A percentile compares a stretch with the other conserved stretches of the same genome.
These are phyloP conservation scores for Hemicentrotus pulcherrimus DNA, from an alignment of 35 echinoderm and acorn worm species.

Conservation along the genomic window DNA sequence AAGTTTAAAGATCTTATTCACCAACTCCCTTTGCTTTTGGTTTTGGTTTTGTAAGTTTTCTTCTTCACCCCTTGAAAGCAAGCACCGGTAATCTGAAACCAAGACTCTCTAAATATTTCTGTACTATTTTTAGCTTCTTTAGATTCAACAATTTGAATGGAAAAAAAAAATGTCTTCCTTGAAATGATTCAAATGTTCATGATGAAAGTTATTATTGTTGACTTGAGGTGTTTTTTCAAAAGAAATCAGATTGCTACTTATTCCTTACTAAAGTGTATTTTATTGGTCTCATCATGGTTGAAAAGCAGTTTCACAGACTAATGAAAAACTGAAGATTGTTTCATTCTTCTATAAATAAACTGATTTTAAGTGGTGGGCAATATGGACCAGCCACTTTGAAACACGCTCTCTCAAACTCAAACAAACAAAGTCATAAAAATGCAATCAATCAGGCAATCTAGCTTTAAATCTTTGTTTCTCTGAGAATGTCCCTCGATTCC, in stretches of 20 bases:
- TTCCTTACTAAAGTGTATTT: too few species aligned
- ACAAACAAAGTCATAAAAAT: constrained; percentile 14
- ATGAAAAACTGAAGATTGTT: neutral
- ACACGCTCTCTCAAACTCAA: neutral
- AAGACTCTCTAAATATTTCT: neutral
- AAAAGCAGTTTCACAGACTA: neutral
- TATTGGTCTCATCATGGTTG: neutral
- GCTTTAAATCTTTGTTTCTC: neutral
- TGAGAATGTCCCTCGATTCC: neutral
- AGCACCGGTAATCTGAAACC: neutral
- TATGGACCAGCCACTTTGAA: neutral
- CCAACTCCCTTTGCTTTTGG: too few species aligned
- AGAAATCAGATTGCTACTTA: too few species aligned
- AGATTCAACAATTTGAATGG: neutral
- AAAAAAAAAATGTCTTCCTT: neutral
- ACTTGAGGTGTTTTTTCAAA: too few species aligned
- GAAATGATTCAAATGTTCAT: neutral
- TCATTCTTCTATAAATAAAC: neutral
- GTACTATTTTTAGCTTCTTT: neutral
- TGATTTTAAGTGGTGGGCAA: neutral
- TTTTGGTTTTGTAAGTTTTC: too few species aligned
- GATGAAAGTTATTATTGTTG: neutral
- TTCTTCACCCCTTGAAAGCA: too few species aligned
- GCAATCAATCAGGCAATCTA: neutral
- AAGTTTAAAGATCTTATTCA: too few species aligned